Evolutionary conservation across 2,113 vertebrate genomes (phyloP).

Genomic region (Carassius gibelio): DNA sequence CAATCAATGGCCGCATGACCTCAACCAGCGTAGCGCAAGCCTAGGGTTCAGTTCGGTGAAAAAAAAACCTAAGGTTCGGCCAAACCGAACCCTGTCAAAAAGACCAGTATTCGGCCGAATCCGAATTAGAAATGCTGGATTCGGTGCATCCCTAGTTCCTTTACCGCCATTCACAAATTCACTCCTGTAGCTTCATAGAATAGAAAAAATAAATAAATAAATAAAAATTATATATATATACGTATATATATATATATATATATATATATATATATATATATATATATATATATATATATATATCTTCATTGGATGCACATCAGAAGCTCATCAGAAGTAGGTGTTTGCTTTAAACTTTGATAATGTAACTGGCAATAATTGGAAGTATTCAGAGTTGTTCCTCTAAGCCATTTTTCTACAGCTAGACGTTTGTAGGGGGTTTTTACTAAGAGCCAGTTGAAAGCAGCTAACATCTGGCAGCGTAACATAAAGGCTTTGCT

Average conservation of each 20-base stretch:
- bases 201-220: neutral
- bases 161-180: neutral
- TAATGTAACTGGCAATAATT: constrained; percentile 27
- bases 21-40: too few species aligned
- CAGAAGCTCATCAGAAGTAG: neutral
- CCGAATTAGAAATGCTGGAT: too few species aligned
- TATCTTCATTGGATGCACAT: neutral
- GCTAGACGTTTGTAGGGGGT: constrained; percentile 28
- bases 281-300: too few species aligned
- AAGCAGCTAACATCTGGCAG: constrained; percentile 43
- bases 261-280: too few species aligned
- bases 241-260: too few species aligned
- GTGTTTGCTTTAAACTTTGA: constrained; percentile 23
- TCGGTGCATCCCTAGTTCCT: too few species aligned
- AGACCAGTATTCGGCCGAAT: too few species aligned
- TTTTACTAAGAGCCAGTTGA: constrained; percentile 29
- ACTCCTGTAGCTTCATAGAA: neutral
- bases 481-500: constrained; percentile 21
- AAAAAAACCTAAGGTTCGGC: too few species aligned
- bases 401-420: constrained; percentile 1
- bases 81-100: too few species aligned
- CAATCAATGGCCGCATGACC: too few species aligned
- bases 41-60: too few species aligned
- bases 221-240: too few species aligned
- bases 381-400: constrained; percentile 5